Percentiles rank a stretch among this genome's conserved stretches.
Evolutionary conservation across 2,888 invertebrate species (phyloP).

Genomic region (Hypena proboscidalis): DNA sequence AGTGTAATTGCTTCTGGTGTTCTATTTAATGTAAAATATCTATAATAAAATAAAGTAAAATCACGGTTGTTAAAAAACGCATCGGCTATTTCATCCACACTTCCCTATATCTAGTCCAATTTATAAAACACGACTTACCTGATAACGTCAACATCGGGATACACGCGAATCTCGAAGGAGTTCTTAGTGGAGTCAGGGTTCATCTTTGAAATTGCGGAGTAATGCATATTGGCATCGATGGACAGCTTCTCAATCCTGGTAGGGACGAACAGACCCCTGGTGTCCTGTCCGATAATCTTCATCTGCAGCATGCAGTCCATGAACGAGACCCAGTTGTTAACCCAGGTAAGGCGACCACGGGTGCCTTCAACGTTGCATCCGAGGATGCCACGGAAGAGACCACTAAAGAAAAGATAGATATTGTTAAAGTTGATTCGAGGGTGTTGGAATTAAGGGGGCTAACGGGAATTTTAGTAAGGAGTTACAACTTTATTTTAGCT

Average conservation of each 20-base stretch:
- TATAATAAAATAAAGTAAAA: too few species aligned
- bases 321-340: conserved; percentile 94
- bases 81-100: too few species aligned
- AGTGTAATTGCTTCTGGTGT: too few species aligned
- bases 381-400: conserved; percentile 86
- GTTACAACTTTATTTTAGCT: too few species aligned
- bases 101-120: too few species aligned
- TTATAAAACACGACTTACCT: conserved; percentile 65
- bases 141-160: conserved; percentile 79
- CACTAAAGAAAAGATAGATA: conserved; percentile 53
- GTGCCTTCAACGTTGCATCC: conserved; percentile 81
- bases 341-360: conserved; percentile 87
- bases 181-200: conserved; percentile 73
- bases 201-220: conserved; percentile 77
- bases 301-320: conserved; percentile 96
- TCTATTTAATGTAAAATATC: too few species aligned
- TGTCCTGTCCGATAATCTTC: conserved; percentile 88
- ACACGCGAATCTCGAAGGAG: conserved; percentile 76
- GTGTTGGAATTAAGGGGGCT: neutral
- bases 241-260: conserved; percentile 89
- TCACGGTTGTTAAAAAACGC: too few species aligned
- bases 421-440: neutral
- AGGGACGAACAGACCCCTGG: conserved; percentile 90
- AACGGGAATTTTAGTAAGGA: too few species aligned
- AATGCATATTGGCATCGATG: conserved; percentile 88